A percentile compares a stretch with the other conserved stretches of the same genome.
phyloP scores from a whole-genome alignment of 2,113 vertebrate species.

The Brachypteracias leptosomus region DNA sequence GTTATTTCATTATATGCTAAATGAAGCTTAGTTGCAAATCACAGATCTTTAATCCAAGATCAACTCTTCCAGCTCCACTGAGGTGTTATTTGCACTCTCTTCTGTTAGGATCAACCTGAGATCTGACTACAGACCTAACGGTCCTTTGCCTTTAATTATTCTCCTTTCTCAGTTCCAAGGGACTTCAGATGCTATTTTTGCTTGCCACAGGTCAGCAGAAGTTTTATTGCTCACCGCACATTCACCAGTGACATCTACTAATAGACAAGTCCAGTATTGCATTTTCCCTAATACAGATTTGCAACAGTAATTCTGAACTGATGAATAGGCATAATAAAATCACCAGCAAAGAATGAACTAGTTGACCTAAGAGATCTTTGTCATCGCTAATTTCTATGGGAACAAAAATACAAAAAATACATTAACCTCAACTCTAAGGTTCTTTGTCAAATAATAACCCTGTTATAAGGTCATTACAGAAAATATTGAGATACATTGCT shows the following conservation, averaged over 20 bases:
- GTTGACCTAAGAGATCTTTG: slow-evolving; percentile 1
- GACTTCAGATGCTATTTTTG: neutral
- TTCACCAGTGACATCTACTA: neutral
- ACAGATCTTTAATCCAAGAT: slow-evolving; percentile 58
- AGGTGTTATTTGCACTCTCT: slow-evolving; percentile 39
- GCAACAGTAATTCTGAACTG: neutral
- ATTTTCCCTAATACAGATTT: neutral
- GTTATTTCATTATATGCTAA: slow-evolving; percentile 25
- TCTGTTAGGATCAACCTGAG: slow-evolving; percentile 4
- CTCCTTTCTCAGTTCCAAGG: neutral
- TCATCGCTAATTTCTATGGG: neutral
- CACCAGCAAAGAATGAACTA: neutral
- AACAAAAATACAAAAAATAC: neutral
- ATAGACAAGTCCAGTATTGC: neutral
- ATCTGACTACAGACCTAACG: neutral
- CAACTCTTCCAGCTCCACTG: slow-evolving; percentile 30
- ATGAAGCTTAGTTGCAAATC: slow-evolving; percentile 41
- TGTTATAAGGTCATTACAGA: neutral
- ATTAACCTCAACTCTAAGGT: slow-evolving; percentile 1
- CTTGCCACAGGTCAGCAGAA: neutral
- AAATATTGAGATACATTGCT: neutral
- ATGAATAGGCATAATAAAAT: neutral
- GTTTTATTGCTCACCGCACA: neutral
- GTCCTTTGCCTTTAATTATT: neutral
- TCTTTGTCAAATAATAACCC: slow-evolving; percentile 13